Percentiles rank a stretch among this genome's conserved stretches.
Evolutionary conservation across 2,113 vertebrate species (phyloP).

Genomic region (Oncorhynchus mykiss): DNA sequence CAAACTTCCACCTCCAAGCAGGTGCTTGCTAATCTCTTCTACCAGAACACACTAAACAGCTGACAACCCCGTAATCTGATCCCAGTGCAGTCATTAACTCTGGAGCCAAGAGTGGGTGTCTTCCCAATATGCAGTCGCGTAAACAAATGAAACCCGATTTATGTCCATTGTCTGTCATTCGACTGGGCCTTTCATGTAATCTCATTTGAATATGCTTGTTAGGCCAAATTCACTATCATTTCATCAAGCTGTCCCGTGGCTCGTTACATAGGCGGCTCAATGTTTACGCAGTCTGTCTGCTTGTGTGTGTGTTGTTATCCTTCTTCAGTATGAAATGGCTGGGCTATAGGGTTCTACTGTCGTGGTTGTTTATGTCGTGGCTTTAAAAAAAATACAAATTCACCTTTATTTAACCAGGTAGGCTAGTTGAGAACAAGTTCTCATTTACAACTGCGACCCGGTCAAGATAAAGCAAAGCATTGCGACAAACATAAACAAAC

Average conservation of each 20-base stretch:
- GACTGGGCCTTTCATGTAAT: constrained; percentile 54
- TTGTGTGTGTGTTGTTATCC: constrained; percentile 3
- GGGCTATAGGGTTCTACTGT: constrained; percentile 3
- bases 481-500: too few relatives aligned
- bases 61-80: constrained; percentile 65
- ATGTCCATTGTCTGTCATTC: constrained; percentile 55
- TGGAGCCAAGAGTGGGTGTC: constrained; percentile 37
- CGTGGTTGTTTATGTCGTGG: not conserved
- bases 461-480: too few relatives aligned
- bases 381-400: too few relatives aligned
- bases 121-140: constrained; percentile 34
- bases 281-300: constrained; percentile 37
- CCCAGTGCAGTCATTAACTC: constrained; percentile 63
- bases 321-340: constrained; percentile 19
- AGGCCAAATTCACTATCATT: constrained; percentile 55
- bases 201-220: constrained; percentile 58
- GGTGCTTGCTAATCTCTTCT: constrained; percentile 64
- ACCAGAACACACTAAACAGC: constrained; percentile 64
- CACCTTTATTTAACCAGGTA: too few relatives aligned
- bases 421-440: too few relatives aligned
- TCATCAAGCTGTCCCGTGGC: constrained; percentile 38
- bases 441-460: too few relatives aligned
- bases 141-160: constrained; percentile 67
- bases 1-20: constrained; percentile 55
- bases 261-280: not conserved